Base-by-base conservation (phyloP, 2,113 vertebrate species). In the Gadus macrocephalus region DNA sequence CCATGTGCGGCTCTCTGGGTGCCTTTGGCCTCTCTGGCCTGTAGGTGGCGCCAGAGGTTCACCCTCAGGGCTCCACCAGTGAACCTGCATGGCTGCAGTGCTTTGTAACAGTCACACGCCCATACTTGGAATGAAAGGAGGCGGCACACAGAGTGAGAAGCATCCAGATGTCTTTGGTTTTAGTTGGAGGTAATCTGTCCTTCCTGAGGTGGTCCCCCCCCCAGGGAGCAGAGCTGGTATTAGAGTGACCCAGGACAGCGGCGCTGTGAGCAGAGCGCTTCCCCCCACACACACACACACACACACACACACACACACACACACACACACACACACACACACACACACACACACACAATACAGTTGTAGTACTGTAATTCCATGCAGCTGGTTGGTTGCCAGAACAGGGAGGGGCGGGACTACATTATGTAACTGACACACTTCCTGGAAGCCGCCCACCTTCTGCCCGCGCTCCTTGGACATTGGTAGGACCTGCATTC, bases 371-470 rank as follows among this genome's bases (percentile, higher is more conserved):
- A 67, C 68, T 64, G 70, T 66, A n/a, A 63, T 38, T 20, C 42
- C 69, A 28, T 15, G 0, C 9, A 9, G 25, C 64, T 62, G 9
- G 22, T 70, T 64, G 25, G 12, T 1, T 15, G 9, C 70, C 66
- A 0, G 27, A 22, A 61, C 71, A 0, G 8, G 4, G 64, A 4
- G 73, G 82, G 85, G 84, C 71, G 85, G 87, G 68, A 76, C 77
- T 19, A 67, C 68, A 83, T 91, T 92, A 88, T 91, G 88, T 90
- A 91, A 92, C 85, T 76, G 85, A 87, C 89, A 90, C 81, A 85
- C 64, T 88, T 90, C 72, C 20, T 11, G 64, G 35, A 78, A 19
- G 73, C 87, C 77, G 64, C 78, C 71, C 75, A 38, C 66, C 69
- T 62, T 53, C 22, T 49, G 0, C 60, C 56, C 68, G 60, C 64